Evolutionary conservation across 2,113 vertebrate species (phyloP).

Genomic region (Aplodontia rufa): DNA sequence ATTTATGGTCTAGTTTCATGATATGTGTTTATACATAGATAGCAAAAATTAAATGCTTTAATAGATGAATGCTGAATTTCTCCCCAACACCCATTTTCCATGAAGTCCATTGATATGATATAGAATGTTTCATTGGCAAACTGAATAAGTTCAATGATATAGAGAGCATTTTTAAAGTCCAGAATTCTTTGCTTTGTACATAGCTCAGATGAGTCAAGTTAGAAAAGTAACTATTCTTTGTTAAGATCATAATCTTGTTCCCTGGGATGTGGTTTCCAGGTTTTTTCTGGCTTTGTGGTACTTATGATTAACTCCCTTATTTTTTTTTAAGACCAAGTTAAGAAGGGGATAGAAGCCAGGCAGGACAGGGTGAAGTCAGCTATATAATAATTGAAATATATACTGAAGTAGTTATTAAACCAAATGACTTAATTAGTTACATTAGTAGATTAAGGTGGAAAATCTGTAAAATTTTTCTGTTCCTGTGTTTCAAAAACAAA

Average conservation of each 20-base stretch:
- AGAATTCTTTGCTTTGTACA: background rate
- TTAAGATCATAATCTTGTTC: background rate
- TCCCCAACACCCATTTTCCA: background rate
- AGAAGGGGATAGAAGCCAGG: background rate
- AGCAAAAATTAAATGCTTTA: background rate
- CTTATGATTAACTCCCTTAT: constrained; percentile 35
- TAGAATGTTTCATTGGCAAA: constrained; percentile 6
- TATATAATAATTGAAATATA: background rate
- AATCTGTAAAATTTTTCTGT: background rate
- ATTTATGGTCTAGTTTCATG: constrained; percentile 4
- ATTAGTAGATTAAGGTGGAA: background rate
- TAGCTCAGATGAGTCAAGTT: background rate
- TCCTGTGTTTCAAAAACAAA: constrained; percentile 23
- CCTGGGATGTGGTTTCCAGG: constrained; percentile 7
- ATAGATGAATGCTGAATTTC: background rate
- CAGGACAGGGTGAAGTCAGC: background rate
- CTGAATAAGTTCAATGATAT: background rate
- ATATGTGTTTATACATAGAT: background rate
- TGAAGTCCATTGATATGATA: background rate
- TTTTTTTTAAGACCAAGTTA: background rate
- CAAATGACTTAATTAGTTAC: background rate
- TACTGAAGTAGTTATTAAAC: background rate
- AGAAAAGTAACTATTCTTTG: background rate
- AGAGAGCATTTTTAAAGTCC: background rate
- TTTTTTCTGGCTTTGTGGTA: constrained; percentile 51